Evolutionary conservation across 2,888 invertebrate genomes (phyloP).

Genomic region (Tinea semifulvella): DNA sequence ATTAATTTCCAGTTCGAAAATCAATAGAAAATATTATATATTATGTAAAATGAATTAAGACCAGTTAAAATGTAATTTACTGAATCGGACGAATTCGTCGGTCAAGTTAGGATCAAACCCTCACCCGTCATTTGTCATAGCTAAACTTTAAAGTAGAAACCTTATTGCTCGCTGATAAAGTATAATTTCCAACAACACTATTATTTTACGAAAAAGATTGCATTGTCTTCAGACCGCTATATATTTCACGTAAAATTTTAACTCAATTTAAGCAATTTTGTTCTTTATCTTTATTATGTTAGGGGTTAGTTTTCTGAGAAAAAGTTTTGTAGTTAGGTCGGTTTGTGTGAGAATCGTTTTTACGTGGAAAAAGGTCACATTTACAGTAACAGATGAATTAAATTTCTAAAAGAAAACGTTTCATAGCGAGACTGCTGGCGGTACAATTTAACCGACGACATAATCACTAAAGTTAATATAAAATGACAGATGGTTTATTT

Average conservation of each 20-base stretch:
- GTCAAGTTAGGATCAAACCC: not conserved
- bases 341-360: conserved; percentile 21
- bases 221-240: conserved; percentile 10
- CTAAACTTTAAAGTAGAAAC: not conserved
- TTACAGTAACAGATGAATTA: conserved; percentile 41
- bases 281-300: not conserved
- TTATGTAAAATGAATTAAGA: too few species aligned
- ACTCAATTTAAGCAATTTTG: not conserved
- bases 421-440: not conserved
- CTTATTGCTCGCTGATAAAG: not conserved
- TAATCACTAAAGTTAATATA: not conserved
- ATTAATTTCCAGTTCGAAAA: too few species aligned
- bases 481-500: too few species aligned
- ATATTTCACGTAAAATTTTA: not conserved
- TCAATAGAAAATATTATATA: too few species aligned
- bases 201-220: conserved; percentile 9
- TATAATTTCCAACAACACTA: not conserved
- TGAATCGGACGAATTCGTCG: not conserved
- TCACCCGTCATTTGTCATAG: conserved; percentile 7
- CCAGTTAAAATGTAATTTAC: too few species aligned
- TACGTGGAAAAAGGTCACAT: conserved; percentile 52
- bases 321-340: not conserved
- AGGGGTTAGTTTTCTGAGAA: not conserved
- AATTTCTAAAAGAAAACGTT: conserved; percentile 33
- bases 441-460: not conserved